A percentile compares a stretch with the other conserved stretches of the same genome.
Evolutionary conservation across 2,113 vertebrate species (phyloP).

Genomic region (Piprites chloris): DNA sequence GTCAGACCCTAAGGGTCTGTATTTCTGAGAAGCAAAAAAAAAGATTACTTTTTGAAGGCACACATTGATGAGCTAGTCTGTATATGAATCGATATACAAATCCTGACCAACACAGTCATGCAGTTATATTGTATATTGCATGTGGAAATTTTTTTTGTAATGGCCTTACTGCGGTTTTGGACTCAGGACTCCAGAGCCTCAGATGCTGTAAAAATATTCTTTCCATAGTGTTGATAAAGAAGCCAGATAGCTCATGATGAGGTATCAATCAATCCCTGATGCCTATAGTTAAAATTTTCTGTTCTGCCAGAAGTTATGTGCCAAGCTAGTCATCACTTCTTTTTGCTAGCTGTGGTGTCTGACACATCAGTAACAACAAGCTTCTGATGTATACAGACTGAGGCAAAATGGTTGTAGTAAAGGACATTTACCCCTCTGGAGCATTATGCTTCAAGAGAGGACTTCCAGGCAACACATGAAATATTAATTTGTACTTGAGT

Average conservation of each 20-base stretch:
- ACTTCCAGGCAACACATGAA: background rate
- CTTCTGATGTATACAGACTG: background rate
- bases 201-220: background rate
- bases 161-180: background rate
- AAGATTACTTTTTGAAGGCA: background rate
- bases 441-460: background rate
- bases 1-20: background rate
- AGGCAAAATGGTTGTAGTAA: background rate
- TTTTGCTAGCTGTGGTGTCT: background rate
- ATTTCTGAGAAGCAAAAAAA: background rate
- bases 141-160: background rate
- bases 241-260: background rate
- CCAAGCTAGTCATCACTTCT: background rate
- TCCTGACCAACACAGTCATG: background rate
- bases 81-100: background rate
- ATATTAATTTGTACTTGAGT: slow-evolving; percentile 1
- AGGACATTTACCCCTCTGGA: background rate
- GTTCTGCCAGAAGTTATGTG: background rate
- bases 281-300: background rate
- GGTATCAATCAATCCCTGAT: background rate
- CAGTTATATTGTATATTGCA: background rate
- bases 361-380: background rate
- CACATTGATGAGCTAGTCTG: background rate
- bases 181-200: background rate
- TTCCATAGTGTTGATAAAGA: background rate